Evolutionary conservation across 2,113 vertebrate species (phyloP).

Genomic region (Mesembrinibis cayennensis): DNA sequence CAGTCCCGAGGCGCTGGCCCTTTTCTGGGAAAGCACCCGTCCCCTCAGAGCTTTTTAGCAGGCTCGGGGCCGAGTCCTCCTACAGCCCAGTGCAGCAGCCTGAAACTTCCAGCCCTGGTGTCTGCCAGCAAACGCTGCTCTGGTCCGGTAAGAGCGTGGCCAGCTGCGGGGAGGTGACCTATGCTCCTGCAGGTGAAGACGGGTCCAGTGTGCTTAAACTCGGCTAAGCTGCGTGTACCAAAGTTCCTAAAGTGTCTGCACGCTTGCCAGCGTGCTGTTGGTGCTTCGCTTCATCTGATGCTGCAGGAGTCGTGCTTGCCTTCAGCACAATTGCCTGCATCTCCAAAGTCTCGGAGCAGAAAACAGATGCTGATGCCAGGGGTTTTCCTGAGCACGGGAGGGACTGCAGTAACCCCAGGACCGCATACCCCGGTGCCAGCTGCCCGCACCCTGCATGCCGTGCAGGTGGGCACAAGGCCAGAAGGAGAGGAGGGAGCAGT

Average conservation of each 20-base stretch:
- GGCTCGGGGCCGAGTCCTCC: not conserved
- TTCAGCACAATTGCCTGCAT: not conserved
- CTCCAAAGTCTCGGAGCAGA: not conserved
- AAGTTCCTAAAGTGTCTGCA: fast-evolving
- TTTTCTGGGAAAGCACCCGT: not conserved
- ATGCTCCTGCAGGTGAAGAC: fast-evolving
- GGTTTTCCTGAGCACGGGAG: not conserved
- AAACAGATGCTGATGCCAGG: fast-evolving
- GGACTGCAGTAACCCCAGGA: not conserved
- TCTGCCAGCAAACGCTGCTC: not conserved
- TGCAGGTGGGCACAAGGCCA: not conserved
- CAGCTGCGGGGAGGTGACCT: not conserved
- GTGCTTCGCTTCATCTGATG: not conserved
- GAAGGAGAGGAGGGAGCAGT: not conserved
- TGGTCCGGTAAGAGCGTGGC: fast-evolving
- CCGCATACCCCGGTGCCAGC: fast-evolving
- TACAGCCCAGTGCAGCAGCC: not conserved
- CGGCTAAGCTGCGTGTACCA: fast-evolving
- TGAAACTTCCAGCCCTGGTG: not conserved
- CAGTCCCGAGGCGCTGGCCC: fast-evolving
- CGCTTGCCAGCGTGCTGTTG: fast-evolving
- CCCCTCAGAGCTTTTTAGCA: not conserved
- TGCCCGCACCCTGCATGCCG: fast-evolving
- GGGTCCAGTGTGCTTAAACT: too few species aligned
- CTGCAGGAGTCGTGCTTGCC: not conserved